Conservation (phyloP, 2,888 invertebrate species). For the Volucella inflata region DNA sequence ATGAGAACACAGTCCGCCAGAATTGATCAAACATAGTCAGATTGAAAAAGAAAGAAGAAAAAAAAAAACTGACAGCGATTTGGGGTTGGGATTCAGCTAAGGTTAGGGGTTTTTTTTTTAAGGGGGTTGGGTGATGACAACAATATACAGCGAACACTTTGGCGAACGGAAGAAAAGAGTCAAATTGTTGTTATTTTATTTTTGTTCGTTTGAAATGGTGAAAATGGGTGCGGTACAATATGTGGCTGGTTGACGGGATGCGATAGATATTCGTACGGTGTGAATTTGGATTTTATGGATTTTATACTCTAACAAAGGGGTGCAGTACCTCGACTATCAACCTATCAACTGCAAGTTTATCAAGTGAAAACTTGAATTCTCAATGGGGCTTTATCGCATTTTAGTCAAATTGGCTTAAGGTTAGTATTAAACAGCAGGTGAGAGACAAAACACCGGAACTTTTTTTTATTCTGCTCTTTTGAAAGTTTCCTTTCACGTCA, state of each 20-base stretch:
- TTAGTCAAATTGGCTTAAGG: constrained; percentile 33
- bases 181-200: constrained; percentile 1
- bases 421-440: constrained; percentile 50
- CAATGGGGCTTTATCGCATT: constrained; percentile 35
- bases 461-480: constrained; percentile 28
- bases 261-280: no score
- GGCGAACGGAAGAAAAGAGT: constrained; percentile 36
- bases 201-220: constrained; percentile 34
- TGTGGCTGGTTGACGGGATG: no score
- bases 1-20: constrained; percentile 39
- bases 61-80: no score
- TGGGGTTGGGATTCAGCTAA: no score
- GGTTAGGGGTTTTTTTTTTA: no score
- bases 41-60: background rate
- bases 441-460: constrained; percentile 48
- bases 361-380: constrained; percentile 48
- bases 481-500: constrained; percentile 5
- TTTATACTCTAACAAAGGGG: no score
- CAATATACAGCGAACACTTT: constrained; percentile 36
- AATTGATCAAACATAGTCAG: constrained; percentile 60
- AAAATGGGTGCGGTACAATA: constrained; percentile 35
- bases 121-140: background rate
- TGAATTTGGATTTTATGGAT: no score
- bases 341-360: background rate
- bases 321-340: no score